Conservation (phyloP, 2,888 invertebrate species). For the Melanostoma scalare region DNA sequence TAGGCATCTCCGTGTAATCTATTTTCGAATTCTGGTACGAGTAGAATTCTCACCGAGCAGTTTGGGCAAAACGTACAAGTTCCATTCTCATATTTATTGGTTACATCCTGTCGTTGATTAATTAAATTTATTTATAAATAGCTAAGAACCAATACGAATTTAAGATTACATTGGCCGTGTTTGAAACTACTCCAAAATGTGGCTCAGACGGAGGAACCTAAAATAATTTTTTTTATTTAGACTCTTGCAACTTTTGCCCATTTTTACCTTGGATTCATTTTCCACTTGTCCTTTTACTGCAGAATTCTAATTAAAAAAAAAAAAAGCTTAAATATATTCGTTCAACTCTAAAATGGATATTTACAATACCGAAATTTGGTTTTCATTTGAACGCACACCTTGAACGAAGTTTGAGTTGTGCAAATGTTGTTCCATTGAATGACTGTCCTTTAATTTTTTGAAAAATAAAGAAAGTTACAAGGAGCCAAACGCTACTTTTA, state of each 20-base stretch:
- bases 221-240: too few relatives aligned
- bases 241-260: too few relatives aligned
- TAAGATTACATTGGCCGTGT: conserved; percentile 37
- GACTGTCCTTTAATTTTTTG: conserved; percentile 19
- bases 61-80: conserved; percentile 81
- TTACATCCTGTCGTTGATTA: conserved; percentile 16
- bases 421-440: neutral
- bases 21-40: conserved; percentile 76
- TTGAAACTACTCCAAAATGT: conserved; percentile 5
- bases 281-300: neutral
- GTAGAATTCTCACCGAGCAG: conserved; percentile 79
- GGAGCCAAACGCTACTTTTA: neutral
- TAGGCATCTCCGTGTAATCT: conserved; percentile 33
- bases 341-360: too few relatives aligned
- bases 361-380: too few relatives aligned
- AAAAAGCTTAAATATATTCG: too few relatives aligned
- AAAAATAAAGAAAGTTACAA: neutral
- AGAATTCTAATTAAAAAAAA: neutral
- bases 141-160: conserved; percentile 7
- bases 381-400: conserved; percentile 16
- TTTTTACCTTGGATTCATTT: conserved; percentile 38
- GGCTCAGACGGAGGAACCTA: conserved; percentile 51
- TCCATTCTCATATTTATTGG: conserved; percentile 75
- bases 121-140: conserved; percentile 31
- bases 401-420: conserved; percentile 4